These are phyloP conservation scores for Nephotettix cincticeps DNA, from an alignment of 1,140 invertebrate species.

Conservation along the genomic window DNA sequence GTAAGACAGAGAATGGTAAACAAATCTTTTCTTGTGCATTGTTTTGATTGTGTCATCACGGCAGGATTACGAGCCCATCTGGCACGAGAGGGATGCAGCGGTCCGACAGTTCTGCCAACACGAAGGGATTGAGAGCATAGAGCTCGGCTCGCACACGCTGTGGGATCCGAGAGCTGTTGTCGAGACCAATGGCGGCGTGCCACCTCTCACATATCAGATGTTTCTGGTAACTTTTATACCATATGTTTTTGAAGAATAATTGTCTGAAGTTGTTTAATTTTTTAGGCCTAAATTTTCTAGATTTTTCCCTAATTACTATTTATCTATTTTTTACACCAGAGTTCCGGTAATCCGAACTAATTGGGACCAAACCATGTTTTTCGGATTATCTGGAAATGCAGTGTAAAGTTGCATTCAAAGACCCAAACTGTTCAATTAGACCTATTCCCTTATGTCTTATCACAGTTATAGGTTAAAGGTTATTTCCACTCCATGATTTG, in stretches of 20 bases:
- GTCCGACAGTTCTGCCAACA: slow-evolving; percentile 58
- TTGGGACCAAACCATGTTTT: no score
- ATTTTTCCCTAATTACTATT: background rate
- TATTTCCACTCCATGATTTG: no score
- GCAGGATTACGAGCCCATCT: slow-evolving; percentile 69
- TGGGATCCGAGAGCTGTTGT: slow-evolving; percentile 68
- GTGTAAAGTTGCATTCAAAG: no score
- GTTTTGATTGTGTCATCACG: slow-evolving; percentile 26
- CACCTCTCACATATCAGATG: slow-evolving; percentile 71
- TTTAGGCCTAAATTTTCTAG: no score
- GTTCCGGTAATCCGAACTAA: no score
- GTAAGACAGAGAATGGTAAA: background rate
- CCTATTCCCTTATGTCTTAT: no score
- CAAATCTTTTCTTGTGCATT: slow-evolving; percentile 5
- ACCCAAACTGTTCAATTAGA: background rate
- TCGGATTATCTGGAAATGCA: no score
- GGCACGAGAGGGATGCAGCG: slow-evolving; percentile 60
- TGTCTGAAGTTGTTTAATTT: no score
- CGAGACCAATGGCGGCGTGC: slow-evolving; percentile 64
- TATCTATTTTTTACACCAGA: background rate
- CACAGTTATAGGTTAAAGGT: no score
- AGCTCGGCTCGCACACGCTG: slow-evolving; percentile 69
- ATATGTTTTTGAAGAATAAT: background rate
- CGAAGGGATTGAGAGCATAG: slow-evolving; percentile 55
- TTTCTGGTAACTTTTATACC: slow-evolving; percentile 57